phyloP scores from a whole-genome alignment of 2,797 vertebrate genomes.

The Myotis daubentonii region DNA sequence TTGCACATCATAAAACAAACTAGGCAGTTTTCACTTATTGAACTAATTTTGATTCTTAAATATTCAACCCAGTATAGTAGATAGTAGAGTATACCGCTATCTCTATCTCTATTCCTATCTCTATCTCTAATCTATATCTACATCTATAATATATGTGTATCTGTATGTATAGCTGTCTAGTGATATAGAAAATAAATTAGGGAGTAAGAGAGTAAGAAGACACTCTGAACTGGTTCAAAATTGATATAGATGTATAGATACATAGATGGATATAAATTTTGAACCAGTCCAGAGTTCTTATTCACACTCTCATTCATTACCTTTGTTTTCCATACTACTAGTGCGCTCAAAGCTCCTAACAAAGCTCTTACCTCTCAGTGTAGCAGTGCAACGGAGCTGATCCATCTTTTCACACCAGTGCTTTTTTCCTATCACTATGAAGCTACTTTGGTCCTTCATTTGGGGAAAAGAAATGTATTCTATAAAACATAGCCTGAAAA shows the following conservation, averaged over 20 bases:
- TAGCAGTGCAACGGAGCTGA: too few relatives aligned
- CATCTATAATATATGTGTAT: not conserved
- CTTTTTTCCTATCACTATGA: not conserved
- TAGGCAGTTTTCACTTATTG: not conserved
- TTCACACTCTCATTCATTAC: not conserved
- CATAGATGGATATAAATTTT: not conserved
- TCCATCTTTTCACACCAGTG: not conserved
- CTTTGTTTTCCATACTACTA: not conserved
- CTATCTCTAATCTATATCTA: not conserved
- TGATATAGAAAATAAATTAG: not conserved
- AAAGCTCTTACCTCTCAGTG: not conserved
- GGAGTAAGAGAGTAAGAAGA: not conserved
- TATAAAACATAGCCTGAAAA: not conserved
- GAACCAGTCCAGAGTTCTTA: not conserved
- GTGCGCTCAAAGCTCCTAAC: not conserved
- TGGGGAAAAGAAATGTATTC: not conserved
- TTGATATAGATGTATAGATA: not conserved
- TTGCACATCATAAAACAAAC: not conserved
- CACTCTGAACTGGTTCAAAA: not conserved
- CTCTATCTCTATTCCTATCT: fast-evolving
- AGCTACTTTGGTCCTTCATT: not conserved
- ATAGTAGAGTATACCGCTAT: not conserved
- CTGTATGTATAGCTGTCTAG: not conserved
- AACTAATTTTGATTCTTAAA: not conserved
- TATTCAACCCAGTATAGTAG: not conserved